phyloP scores from a whole-genome alignment of 2,888 invertebrate species.

The Aphodius granarius region DNA sequence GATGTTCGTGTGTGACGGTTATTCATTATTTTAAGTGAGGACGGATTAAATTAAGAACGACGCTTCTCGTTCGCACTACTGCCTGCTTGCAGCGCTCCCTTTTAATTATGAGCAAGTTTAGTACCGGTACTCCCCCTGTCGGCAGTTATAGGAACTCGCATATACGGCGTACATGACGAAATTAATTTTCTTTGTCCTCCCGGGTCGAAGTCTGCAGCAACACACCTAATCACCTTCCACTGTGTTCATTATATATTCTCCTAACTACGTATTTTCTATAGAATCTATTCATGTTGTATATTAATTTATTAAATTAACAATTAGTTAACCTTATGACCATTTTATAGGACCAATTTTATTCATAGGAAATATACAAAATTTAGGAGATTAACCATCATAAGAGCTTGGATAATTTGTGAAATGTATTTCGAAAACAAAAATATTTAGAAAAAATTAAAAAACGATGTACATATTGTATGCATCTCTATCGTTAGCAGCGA shows the following conservation, averaged over 20 bases:
- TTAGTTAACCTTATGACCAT: too few relatives aligned
- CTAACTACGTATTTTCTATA: too few relatives aligned
- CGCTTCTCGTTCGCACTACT: neutral
- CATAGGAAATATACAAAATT: too few relatives aligned
- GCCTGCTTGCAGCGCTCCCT: neutral
- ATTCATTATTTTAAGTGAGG: conserved; percentile 47
- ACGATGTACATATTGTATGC: too few relatives aligned
- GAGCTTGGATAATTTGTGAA: too few relatives aligned
- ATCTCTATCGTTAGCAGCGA: too few relatives aligned
- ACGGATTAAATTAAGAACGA: conserved; percentile 41
- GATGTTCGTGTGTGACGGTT: neutral
- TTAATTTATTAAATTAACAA: too few relatives aligned
- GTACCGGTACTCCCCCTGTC: neutral
- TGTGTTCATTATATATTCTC: neutral
- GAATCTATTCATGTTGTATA: too few relatives aligned
- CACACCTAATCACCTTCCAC: neutral
- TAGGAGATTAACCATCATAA: too few relatives aligned
- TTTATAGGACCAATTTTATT: too few relatives aligned
- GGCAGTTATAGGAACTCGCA: neutral
- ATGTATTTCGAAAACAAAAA: too few relatives aligned
- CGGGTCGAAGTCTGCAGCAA: neutral
- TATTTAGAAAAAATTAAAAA: too few relatives aligned
- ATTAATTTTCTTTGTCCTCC: neutral
- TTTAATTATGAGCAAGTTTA: neutral
- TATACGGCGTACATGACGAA: neutral